These are phyloP conservation scores for Aethina tumida DNA, from an alignment of 1,140 invertebrate genomes.

Conservation along the genomic window DNA sequence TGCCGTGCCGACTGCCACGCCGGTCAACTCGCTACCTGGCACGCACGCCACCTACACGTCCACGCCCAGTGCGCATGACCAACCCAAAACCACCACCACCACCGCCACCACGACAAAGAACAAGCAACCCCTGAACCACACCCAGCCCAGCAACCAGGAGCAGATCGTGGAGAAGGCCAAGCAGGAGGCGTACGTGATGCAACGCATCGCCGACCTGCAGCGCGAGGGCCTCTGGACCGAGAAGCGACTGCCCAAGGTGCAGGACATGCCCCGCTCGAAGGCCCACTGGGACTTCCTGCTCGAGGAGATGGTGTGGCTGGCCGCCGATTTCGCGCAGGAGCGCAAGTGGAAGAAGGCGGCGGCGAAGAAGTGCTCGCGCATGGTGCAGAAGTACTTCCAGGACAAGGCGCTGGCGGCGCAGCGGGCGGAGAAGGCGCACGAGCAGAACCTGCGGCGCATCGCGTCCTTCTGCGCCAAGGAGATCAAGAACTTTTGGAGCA, in stretches of 20 bases:
- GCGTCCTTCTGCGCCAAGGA: conserved; percentile 87
- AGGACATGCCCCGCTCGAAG: conserved; percentile 81
- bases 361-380: conserved; percentile 84
- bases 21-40: conserved; percentile 29
- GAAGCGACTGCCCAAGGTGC: conserved; percentile 81
- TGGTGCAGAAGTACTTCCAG: conserved; percentile 94
- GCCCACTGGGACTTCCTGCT: conserved; percentile 98
- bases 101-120: conserved; percentile 10
- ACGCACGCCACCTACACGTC: conserved; percentile 12
- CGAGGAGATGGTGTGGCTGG: conserved; percentile 98
- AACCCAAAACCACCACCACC: conserved; percentile 4
- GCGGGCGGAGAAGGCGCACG: conserved; percentile 85
- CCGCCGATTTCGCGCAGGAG: conserved; percentile 94
- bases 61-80: not conserved
- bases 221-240: conserved; percentile 90
- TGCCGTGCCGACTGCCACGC: conserved; percentile 24
- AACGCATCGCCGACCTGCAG: conserved; percentile 78
- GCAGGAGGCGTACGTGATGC: conserved; percentile 90
- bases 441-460: conserved; percentile 73
- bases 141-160: conserved; percentile 38
- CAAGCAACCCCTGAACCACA: conserved; percentile 3
- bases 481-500: conserved; percentile 90
- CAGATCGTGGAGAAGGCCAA: conserved; percentile 83
- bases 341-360: conserved; percentile 95
- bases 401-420: conserved; percentile 84